Conservation (phyloP, 1,140 invertebrate genomes). For the Lepidotrigona ventralis region DNA sequence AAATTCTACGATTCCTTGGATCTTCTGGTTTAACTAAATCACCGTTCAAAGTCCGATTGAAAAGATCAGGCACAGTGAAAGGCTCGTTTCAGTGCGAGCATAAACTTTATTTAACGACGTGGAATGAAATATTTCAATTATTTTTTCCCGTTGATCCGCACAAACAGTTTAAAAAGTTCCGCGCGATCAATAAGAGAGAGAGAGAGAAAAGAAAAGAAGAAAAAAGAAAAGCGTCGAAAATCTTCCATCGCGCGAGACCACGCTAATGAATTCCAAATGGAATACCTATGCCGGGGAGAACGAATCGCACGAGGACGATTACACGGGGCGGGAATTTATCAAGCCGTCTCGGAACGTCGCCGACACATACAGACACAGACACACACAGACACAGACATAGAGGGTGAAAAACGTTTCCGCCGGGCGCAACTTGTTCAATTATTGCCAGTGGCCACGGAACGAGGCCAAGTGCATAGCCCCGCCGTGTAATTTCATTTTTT, state of each 20-base stretch:
- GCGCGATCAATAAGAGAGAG: background rate
- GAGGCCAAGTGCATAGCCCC: constrained; percentile 1
- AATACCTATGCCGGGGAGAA: background rate
- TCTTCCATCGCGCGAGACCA: background rate
- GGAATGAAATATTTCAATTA: no score
- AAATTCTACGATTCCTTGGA: no score
- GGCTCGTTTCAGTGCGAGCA: no score
- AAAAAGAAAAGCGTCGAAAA: background rate
- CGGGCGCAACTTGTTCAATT: constrained; percentile 7
- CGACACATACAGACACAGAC: background rate
- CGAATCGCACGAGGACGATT: background rate
- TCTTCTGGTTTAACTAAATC: no score
- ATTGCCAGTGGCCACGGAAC: background rate
- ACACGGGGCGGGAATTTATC: background rate
- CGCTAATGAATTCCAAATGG: background rate
- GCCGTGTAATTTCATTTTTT: constrained; percentile 24
- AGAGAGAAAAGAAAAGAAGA: background rate
- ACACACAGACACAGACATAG: no score
- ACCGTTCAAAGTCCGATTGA: no score
- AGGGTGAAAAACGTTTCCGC: background rate
- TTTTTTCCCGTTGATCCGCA: no score
- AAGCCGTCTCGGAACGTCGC: constrained; percentile 1
- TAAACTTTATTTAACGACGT: no score
- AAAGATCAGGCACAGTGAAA: no score
- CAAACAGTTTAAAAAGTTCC: background rate